Evolutionary conservation across 2,797 vertebrate genomes (phyloP).

Genomic region (Amniataba percoides): DNA sequence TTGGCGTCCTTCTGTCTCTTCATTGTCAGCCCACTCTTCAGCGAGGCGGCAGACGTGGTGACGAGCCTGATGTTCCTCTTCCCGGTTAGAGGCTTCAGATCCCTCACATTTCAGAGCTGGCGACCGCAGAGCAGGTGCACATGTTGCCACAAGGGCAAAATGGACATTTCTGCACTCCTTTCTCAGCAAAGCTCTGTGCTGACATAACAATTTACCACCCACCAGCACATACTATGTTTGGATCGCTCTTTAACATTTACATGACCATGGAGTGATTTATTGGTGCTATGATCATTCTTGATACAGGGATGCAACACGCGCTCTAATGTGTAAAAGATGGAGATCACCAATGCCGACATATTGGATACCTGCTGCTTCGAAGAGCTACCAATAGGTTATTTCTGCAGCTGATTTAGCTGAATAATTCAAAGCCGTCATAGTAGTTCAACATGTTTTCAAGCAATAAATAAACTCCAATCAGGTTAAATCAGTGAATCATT

Average conservation of each 20-base stretch:
- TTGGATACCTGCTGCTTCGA: slow-evolving; percentile 8
- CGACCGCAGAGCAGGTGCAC: slow-evolving; percentile 73
- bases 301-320: slow-evolving; percentile 47
- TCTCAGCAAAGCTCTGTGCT: slow-evolving; percentile 78
- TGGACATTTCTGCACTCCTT: slow-evolving; percentile 73
- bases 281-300: slow-evolving; percentile 53
- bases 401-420: background rate
- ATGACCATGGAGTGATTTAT: slow-evolving; percentile 73
- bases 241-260: slow-evolving; percentile 77
- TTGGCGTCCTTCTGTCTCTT: slow-evolving; percentile 66
- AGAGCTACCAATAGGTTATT: background rate
- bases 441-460: background rate
- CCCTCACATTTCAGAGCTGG: slow-evolving; percentile 43
- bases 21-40: slow-evolving; percentile 44
- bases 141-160: slow-evolving; percentile 78
- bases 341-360: slow-evolving; percentile 13
- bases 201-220: slow-evolving; percentile 78
- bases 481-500: background rate
- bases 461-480: background rate
- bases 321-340: slow-evolving; percentile 29
- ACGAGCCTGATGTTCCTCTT: slow-evolving; percentile 48
- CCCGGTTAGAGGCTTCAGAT: slow-evolving; percentile 33
- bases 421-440: background rate
- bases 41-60: slow-evolving; percentile 47
- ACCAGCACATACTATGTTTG: slow-evolving; percentile 71